Base-by-base conservation (phyloP, 2,797 vertebrate genomes). In the Paguma larvata region DNA sequence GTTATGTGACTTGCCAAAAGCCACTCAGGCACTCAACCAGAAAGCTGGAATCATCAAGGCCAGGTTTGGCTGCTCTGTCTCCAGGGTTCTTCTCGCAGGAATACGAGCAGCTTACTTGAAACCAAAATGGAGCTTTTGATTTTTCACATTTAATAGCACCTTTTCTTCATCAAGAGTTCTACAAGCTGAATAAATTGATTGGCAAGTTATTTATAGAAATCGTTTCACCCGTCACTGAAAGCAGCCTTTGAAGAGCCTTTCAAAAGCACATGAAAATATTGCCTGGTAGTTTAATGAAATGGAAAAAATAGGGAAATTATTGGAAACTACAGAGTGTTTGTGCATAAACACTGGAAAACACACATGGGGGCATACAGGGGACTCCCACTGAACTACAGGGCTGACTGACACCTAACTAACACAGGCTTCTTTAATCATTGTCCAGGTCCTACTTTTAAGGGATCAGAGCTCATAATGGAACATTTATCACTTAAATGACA, bases 151-250 rank as follows among this genome's bases (percentile, higher is more conserved):
- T 87, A 91, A 97, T 72, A 91, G 34, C 56, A 93, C 94, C 96
- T 97, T 97, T 95, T 91, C 65, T 95, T 97, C 88, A 89, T 94
- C 94, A 92, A 92, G 96, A 96, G 89, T 84, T 91, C 65, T 96
- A 75, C 44, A 87, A 82, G 79, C 85, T 91, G 72, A 96, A 96
- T 65, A 96, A 93, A 97, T 56, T 82, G 12, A 44, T 96, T 53
- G 93, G 70, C 30, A 65, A 59, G 92, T 97, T 97, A 94, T 97
- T 68, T 87, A 32, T 95, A 92, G 21, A 44, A 93, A 38, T 92
- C 90, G 98, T 93, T 96, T 97, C 97, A 97, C 65, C 32, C 62
- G 83, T 91, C 91, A 88, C 91, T 96, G 96, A 93, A 86, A 96
- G 34, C 72, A 44, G 21, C 56, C 88, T 70, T 84, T 85, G 84